A percentile compares a stretch with the other conserved stretches of the same genome.
Evolutionary conservation across 2,888 invertebrate species (phyloP).

Genomic region (Euzophera pinguis): DNA sequence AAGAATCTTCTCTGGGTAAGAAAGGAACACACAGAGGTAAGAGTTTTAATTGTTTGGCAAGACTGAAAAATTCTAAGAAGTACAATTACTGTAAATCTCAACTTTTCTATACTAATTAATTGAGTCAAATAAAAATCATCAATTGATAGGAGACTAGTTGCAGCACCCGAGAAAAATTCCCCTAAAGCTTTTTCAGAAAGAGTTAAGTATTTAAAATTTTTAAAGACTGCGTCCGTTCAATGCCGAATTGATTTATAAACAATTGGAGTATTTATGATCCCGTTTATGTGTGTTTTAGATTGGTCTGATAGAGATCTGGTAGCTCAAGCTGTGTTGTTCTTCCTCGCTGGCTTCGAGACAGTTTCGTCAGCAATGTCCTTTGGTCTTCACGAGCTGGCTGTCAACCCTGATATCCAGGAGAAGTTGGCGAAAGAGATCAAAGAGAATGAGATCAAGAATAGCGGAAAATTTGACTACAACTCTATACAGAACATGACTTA

Average conservation of each 20-base stretch:
- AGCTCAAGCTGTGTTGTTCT: slow-evolving; percentile 21
- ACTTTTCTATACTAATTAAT: no score
- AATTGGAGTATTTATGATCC: no score
- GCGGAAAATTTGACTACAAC: slow-evolving; percentile 66
- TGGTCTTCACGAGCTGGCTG: slow-evolving; percentile 43
- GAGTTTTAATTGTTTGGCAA: no score
- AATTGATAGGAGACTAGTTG: no score
- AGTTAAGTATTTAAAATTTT: no score
- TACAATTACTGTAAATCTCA: no score
- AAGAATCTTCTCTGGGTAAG: slow-evolving; percentile 55
- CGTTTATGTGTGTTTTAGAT: slow-evolving; percentile 25
- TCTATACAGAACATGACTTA: slow-evolving; percentile 42
- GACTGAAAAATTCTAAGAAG: no score
- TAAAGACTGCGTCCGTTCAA: no score
- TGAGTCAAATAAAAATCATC: no score
- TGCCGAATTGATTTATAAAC: no score
- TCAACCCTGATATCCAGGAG: slow-evolving; percentile 47
- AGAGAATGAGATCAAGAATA: slow-evolving; percentile 36
- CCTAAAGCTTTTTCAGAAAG: no score
- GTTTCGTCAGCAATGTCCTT: slow-evolving; percentile 33
- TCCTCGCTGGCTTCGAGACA: slow-evolving; percentile 41
- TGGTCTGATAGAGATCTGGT: slow-evolving; percentile 42
- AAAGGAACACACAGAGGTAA: slow-evolving; percentile 41
- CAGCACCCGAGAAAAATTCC: no score
- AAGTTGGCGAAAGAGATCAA: slow-evolving; percentile 44